phyloP scores from a whole-genome alignment of 2,797 vertebrate genomes.

The Phoebastria nigripes region DNA sequence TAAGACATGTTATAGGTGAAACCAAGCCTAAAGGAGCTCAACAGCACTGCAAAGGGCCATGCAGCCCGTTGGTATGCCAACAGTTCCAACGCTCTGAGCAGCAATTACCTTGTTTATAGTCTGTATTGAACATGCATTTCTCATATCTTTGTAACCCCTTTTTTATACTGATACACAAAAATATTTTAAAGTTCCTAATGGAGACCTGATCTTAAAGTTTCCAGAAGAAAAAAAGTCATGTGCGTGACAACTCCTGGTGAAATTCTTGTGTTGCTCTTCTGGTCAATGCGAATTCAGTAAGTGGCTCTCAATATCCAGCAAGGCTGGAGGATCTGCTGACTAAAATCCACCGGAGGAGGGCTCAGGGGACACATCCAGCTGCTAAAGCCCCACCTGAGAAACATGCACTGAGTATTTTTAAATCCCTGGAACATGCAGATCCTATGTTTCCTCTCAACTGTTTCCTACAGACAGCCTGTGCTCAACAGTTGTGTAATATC shows the following conservation, averaged over 20 bases:
- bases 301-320: background rate
- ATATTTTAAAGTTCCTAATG: background rate
- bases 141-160: background rate
- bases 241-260: background rate
- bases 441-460: background rate
- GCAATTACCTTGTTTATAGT: background rate
- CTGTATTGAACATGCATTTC: background rate
- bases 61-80: background rate
- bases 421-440: background rate
- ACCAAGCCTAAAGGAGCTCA: background rate
- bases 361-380: background rate
- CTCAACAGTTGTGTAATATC: background rate
- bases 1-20: background rate
- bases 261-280: background rate
- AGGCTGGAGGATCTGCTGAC: background rate
- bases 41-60: background rate
- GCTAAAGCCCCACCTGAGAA: background rate
- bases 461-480: background rate
- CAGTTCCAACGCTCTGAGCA: background rate
- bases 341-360: background rate
- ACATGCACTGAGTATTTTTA: accelerated
- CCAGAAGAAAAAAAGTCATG: background rate
- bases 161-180: background rate
- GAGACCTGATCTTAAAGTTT: background rate
- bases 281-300: background rate